phyloP scores from a whole-genome alignment of 2,797 vertebrate species.

The Artibeus jamaicensis region DNA sequence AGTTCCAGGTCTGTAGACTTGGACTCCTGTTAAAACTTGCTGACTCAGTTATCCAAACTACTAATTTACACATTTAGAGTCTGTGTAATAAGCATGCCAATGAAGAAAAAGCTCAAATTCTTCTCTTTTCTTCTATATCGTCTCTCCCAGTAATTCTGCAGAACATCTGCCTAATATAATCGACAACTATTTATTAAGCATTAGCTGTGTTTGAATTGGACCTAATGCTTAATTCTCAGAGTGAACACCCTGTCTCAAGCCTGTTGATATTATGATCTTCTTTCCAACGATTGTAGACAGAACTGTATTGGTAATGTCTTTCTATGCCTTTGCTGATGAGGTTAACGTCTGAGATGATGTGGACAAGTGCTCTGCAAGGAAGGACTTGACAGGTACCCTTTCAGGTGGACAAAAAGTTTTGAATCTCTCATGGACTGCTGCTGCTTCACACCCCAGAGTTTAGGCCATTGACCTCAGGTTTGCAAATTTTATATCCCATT shows the following conservation, averaged over 20 bases:
- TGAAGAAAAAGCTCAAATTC: neutral
- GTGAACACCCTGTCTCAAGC: neutral
- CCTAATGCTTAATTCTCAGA: neutral
- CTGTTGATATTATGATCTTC: neutral
- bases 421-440: slow-evolving; percentile 24
- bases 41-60: neutral
- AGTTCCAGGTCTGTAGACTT: neutral
- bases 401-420: neutral
- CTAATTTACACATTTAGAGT: neutral
- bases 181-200: neutral
- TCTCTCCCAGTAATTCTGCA: neutral
- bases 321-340: neutral
- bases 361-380: neutral
- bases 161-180: slow-evolving; percentile 20
- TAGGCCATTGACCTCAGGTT: slow-evolving; percentile 72
- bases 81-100: neutral
- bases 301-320: neutral
- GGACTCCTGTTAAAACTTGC: neutral
- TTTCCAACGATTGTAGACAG: neutral
- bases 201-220: slow-evolving; percentile 33
- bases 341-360: neutral
- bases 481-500: slow-evolving; percentile 69
- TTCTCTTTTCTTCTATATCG: neutral
- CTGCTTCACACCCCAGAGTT: slow-evolving; percentile 52
- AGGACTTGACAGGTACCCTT: neutral